Evolutionary conservation across 2,888 invertebrate genomes (phyloP).

Genomic region (Drosophila dives): DNA sequence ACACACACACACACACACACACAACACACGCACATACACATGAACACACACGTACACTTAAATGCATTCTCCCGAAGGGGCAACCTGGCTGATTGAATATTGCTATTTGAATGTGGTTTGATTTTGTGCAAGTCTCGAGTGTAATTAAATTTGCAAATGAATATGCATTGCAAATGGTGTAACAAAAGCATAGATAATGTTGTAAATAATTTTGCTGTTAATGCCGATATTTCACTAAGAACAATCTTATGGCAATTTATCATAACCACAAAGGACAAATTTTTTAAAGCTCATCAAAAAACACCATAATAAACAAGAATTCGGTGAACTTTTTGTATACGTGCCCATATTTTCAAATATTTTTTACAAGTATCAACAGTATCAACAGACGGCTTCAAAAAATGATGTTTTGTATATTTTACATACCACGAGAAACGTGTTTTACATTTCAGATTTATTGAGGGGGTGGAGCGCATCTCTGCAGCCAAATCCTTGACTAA

Average conservation of each 20-base stretch:
- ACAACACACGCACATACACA: constrained; percentile 6
- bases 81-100: constrained; percentile 65
- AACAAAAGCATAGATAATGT: constrained; percentile 50
- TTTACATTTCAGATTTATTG: constrained; percentile 38
- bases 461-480: constrained; percentile 16
- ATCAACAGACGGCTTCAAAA: constrained; percentile 20
- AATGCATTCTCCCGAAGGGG: constrained; percentile 24
- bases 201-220: constrained; percentile 39
- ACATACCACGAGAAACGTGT: constrained; percentile 62
- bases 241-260: constrained; percentile 10
- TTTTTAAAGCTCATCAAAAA: constrained; percentile 27
- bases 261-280: background rate
- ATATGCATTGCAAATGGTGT: constrained; percentile 36
- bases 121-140: constrained; percentile 69
- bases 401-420: constrained; percentile 51
- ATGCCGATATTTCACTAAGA: constrained; percentile 4
- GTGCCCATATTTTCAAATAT: constrained; percentile 55
- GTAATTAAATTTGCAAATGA: constrained; percentile 70
- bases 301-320: constrained; percentile 39
- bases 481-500: constrained; percentile 67
- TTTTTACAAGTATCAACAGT: background rate
- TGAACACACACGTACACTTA: background rate
- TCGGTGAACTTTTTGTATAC: constrained; percentile 42
- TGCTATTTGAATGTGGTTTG: constrained; percentile 72
- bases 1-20: too few relatives aligned